Percentiles rank a stretch among this genome's conserved stretches.
Conservation (phyloP, 2,113 vertebrate species). For the Rhabdornis inornatus region DNA sequence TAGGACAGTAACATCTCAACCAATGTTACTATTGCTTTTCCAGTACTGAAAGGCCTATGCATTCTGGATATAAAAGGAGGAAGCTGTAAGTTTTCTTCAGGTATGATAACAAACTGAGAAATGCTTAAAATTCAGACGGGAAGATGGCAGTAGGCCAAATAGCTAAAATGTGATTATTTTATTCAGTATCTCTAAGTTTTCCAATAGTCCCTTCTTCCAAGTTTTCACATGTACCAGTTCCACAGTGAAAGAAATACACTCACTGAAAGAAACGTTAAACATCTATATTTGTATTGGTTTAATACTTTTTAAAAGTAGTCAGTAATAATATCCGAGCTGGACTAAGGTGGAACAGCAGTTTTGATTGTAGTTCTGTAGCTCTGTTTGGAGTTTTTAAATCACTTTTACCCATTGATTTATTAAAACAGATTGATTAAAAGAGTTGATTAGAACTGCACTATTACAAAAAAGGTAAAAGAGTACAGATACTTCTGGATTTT, state of each 20-base stretch:
- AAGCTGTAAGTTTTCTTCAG: not conserved
- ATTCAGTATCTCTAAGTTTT: not conserved
- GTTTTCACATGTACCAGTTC: not conserved
- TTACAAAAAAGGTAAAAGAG: not conserved
- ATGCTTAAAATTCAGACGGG: not conserved
- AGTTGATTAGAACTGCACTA: not conserved
- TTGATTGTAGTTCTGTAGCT: not conserved
- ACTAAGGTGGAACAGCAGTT: not conserved
- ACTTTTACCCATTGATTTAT: not conserved
- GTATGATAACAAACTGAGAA: not conserved
- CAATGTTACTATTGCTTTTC: not conserved
- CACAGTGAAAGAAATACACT: not conserved
- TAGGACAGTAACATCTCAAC: not conserved
- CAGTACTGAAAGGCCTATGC: not conserved
- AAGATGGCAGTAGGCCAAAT: not conserved
- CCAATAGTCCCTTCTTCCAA: not conserved
- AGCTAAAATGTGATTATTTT: not conserved
- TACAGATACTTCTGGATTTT: not conserved
- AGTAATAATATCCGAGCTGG: not conserved
- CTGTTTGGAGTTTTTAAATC: not conserved
- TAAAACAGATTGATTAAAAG: not conserved
- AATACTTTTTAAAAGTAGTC: not conserved
- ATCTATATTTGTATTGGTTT: not conserved
- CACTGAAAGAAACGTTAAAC: not conserved
- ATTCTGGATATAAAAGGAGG: not conserved